These are phyloP conservation scores for Erebia aethiops DNA, from an alignment of 2,888 invertebrate species.

Conservation along the genomic window DNA sequence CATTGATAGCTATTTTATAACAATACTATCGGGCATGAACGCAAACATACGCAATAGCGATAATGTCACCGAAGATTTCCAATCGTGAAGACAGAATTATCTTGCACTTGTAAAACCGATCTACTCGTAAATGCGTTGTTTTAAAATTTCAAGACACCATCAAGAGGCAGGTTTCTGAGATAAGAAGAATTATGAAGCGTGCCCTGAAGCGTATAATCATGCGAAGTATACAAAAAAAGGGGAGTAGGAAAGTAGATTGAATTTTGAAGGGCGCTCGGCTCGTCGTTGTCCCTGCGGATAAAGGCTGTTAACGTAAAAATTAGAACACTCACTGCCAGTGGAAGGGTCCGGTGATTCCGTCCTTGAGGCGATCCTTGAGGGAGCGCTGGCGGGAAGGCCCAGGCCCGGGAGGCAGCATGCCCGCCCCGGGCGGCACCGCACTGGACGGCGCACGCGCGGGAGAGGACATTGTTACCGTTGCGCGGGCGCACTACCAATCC, in stretches of 20 bases:
- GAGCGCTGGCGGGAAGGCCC: slow-evolving; percentile 89
- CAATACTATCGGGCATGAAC: slow-evolving; percentile 13
- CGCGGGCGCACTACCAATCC: slow-evolving; percentile 51
- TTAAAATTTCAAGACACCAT: slow-evolving; percentile 35
- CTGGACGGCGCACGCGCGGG: slow-evolving; percentile 67
- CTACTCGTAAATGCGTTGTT: slow-evolving; percentile 40
- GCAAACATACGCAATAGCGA: slow-evolving; percentile 30
- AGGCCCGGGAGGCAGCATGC: slow-evolving; percentile 73
- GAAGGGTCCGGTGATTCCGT: slow-evolving; percentile 90
- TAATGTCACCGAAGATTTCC: slow-evolving; percentile 29
- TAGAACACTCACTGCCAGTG: slow-evolving; percentile 90
- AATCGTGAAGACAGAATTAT: slow-evolving; percentile 22
- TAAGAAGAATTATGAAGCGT: slow-evolving; percentile 25
- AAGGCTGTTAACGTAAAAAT: slow-evolving; percentile 27
- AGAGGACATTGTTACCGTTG: slow-evolving; percentile 59
- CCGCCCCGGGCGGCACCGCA: slow-evolving; percentile 66
- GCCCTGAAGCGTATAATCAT: slow-evolving; percentile 22
- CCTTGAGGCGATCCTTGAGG: slow-evolving; percentile 89
- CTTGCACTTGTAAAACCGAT: slow-evolving; percentile 27
- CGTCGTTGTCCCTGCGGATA: slow-evolving; percentile 25
- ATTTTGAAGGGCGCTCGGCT: neutral
- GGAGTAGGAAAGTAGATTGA: slow-evolving; percentile 1
- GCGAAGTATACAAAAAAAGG: slow-evolving; percentile 22
- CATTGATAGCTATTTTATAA: neutral
- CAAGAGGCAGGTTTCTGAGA: slow-evolving; percentile 27